Evolutionary conservation across 2,888 invertebrate species (phyloP).

Genomic region (Synanthedon andrenaeformis): DNA sequence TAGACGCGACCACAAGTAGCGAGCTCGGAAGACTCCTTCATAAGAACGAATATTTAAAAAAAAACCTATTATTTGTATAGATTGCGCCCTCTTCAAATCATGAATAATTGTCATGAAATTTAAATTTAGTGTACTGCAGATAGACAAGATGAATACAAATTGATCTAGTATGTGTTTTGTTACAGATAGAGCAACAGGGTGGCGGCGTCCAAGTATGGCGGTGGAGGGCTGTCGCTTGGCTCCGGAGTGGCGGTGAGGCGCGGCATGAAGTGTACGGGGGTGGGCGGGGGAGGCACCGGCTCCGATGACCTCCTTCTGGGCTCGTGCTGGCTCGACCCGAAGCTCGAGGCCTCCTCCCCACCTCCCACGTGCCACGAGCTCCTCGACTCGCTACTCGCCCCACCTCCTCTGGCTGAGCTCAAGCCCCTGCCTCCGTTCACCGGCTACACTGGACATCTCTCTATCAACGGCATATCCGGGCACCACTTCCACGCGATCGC

Average conservation of each 20-base stretch:
- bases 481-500: constrained; percentile 90
- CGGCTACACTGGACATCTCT: constrained; percentile 86
- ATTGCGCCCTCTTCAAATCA: no score
- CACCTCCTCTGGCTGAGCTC: constrained; percentile 81
- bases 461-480: constrained; percentile 89
- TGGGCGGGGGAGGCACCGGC: constrained; percentile 52
- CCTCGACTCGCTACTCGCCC: constrained; percentile 76
- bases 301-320: constrained; percentile 80
- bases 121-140: no score
- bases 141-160: background rate
- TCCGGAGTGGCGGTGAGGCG: constrained; percentile 54
- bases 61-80: no score
- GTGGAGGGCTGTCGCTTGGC: constrained; percentile 57
- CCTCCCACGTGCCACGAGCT: constrained; percentile 72
- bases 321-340: constrained; percentile 78
- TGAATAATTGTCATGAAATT: no score
- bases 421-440: constrained; percentile 88
- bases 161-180: constrained; percentile 17
- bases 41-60: no score
- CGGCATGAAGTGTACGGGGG: constrained; percentile 73
- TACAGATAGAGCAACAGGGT: constrained; percentile 59
- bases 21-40: no score
- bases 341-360: constrained; percentile 55
- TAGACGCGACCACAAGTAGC: no score
- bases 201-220: constrained; percentile 68